Evolutionary conservation across 2,113 vertebrate genomes (phyloP).

Genomic region (Petromus typicus): DNA sequence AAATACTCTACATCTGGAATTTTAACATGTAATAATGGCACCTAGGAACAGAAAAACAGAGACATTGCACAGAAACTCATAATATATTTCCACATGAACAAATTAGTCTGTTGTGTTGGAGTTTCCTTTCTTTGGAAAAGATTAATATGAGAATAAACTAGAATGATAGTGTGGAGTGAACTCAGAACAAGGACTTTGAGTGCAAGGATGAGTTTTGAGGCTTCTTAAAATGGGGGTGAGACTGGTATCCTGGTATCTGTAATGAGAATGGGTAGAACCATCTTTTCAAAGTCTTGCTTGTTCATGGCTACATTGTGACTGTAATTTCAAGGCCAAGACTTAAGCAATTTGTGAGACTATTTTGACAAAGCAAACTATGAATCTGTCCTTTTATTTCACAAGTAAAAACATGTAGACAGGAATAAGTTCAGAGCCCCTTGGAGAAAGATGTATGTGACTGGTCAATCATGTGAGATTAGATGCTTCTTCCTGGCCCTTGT

Average conservation of each 20-base stretch:
- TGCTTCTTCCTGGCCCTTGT: neutral
- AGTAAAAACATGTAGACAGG: neutral
- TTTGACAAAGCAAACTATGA: neutral
- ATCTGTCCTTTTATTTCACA: neutral
- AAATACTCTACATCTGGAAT: neutral
- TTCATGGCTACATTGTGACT: neutral
- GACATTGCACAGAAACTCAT: neutral
- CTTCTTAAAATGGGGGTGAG: neutral
- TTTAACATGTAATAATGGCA: neutral
- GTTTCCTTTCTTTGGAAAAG: neutral
- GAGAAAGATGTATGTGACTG: neutral
- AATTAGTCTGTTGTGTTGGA: neutral
- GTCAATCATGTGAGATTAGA: neutral
- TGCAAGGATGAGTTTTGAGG: neutral
- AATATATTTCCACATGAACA: neutral
- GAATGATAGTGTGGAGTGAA: neutral
- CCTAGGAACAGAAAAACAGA: neutral
- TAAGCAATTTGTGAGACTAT: neutral
- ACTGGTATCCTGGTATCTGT: rapidly evolving
- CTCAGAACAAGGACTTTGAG: neutral
- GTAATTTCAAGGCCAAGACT: neutral
- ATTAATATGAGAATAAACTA: neutral
- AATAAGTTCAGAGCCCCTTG: neutral
- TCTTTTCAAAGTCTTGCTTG: neutral
- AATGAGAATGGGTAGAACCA: too few relatives aligned